These are phyloP conservation scores for Asarcornis scutulata DNA, from an alignment of 2,113 vertebrate genomes.

Conservation along the genomic window DNA sequence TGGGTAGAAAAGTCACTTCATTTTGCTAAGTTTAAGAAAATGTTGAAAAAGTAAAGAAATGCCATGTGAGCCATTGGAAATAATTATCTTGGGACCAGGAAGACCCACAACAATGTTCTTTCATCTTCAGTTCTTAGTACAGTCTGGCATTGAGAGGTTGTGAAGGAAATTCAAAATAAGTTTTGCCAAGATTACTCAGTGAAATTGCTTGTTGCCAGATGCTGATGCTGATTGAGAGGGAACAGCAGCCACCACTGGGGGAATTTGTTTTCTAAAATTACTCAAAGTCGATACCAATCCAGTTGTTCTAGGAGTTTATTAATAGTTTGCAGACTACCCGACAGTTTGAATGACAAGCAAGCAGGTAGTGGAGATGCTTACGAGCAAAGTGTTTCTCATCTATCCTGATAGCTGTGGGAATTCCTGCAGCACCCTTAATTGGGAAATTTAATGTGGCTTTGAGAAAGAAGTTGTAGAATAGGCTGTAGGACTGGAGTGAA, in stretches of 20 bases:
- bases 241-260: neutral
- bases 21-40: neutral
- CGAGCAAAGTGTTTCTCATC: neutral
- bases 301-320: neutral
- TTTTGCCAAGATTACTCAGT: neutral
- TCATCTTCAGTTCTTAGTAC: neutral
- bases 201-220: neutral
- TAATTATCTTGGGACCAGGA: neutral
- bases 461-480: neutral
- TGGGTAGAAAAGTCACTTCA: neutral
- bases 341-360: neutral
- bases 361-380: neutral
- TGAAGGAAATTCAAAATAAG: neutral
- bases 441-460: neutral
- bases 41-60: neutral
- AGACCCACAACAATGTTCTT: neutral
- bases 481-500: neutral
- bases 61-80: neutral
- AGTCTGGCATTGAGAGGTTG: neutral
- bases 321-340: neutral
- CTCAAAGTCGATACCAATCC: neutral
- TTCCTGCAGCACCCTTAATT: neutral
- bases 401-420: neutral
- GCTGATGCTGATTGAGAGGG: neutral
- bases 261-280: slow-evolving; percentile 5